phyloP scores from a whole-genome alignment of 2,113 vertebrate genomes.

The Thunnus maccoyii region DNA sequence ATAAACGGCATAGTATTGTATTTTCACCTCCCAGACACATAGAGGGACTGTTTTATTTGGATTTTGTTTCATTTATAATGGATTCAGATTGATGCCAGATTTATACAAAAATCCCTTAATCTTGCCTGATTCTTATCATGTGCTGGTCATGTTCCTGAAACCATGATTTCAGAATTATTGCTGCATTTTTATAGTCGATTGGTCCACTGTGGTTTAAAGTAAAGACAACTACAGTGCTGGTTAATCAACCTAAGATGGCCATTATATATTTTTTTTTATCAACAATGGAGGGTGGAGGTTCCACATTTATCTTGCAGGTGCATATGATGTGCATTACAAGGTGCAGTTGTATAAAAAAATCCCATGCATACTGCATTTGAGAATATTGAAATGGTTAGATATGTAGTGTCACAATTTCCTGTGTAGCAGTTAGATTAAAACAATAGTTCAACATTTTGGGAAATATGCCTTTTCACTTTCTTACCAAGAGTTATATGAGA shows the following conservation, averaged over 20 bases:
- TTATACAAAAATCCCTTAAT: conserved; percentile 75
- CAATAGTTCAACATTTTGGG: too few relatives aligned
- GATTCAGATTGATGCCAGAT: conserved; percentile 68
- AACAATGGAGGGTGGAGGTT: too few relatives aligned
- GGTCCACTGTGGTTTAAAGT: conserved; percentile 1
- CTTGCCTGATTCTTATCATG: conserved; percentile 71
- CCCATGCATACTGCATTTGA: neutral
- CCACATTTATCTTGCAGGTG: neutral
- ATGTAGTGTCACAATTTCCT: neutral
- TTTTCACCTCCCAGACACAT: conserved; percentile 39
- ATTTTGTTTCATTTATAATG: conserved; percentile 57
- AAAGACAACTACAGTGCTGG: neutral
- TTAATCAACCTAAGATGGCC: neutral
- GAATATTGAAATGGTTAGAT: neutral
- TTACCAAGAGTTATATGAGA: too few relatives aligned
- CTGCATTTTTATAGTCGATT: conserved; percentile 17
- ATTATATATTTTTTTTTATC: neutral
- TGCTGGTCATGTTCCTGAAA: conserved; percentile 66
- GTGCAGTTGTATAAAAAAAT: neutral
- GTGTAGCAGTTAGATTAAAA: neutral
- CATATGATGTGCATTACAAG: neutral
- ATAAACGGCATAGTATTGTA: conserved; percentile 44
- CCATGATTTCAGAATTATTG: conserved; percentile 39
- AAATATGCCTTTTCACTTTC: too few relatives aligned
- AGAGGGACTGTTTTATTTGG: conserved; percentile 60